Evolutionary conservation across 2,797 vertebrate species (phyloP), one percentile per base, ranked within the genome.

Genomic region (Ambastaia sidthimunki): DNA sequence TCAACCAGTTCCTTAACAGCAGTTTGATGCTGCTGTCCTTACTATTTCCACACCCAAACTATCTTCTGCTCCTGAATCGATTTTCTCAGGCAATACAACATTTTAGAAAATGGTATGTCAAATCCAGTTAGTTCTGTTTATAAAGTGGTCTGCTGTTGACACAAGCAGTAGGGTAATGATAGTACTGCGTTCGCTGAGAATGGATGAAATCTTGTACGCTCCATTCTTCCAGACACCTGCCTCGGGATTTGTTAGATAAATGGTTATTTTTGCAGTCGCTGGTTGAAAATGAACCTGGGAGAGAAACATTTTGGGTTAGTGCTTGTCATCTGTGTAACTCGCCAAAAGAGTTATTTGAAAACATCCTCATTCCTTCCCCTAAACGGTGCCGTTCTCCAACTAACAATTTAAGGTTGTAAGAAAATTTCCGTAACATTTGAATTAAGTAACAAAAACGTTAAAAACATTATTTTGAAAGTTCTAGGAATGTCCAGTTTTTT

Each of bases 1-100:
- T 89, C 72, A 89, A 92, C 92, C 84, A 80, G 92, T 92, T 93
- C 76, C 76, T 85, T 63, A 55, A 37, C 76, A 21, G 65, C 55
- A 69, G 57, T 69, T 71, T 65, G 66, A 69, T 66, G 66, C 72
- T 48, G 25, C 67, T 70, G 71, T 57, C 23, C 57, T 62, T 74
- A 69, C 18, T n/a, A 74, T 59, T 71, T 65, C 47, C 74, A 71
- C 72, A 37, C 48, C 77, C 71, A 65, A 76, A 37, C 79, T 67
- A 54, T 78, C 28, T 70, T 62, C 63, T 57, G 62, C 37, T 77
- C 25, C 34, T 12, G 12, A 77, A 47, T 5, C 66, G 16, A 63
- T 41, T 71, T 78, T 78, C 76, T 41, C 44, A 71, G 16, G 55
- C 41, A 60, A 62, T 11, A 44, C 7, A 60, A 34, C 3, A 31